Conservation (phyloP, 2,113 vertebrate species). For the Protobothrops mucrosquamatus region DNA sequence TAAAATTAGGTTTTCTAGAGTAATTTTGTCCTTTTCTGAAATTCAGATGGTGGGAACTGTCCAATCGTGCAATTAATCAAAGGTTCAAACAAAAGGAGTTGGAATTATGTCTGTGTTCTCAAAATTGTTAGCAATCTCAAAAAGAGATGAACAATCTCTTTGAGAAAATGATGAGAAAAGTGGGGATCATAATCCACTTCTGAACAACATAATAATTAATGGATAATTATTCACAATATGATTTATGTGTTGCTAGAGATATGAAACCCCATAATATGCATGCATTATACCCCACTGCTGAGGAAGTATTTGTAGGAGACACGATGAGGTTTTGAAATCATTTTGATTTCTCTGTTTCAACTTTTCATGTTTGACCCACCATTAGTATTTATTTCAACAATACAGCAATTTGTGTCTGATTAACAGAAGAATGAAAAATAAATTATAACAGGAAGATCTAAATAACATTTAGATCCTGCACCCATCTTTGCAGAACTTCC, state of each 20-base stretch:
- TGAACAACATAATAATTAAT: background rate
- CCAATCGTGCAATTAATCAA: background rate
- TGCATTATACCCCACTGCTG: background rate
- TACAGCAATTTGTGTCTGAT: background rate
- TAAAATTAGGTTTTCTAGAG: background rate
- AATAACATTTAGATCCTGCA: background rate
- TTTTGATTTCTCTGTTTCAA: background rate
- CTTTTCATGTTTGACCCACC: background rate
- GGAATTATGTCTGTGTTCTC: background rate
- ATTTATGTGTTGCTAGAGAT: background rate
- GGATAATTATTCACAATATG: background rate
- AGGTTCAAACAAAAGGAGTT: background rate
- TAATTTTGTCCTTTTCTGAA: background rate
- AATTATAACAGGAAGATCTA: background rate
- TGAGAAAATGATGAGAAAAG: background rate
- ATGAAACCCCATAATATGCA: background rate
- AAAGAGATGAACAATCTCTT: background rate
- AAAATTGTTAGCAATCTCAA: background rate
- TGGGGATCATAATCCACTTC: background rate
- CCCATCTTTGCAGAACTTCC: background rate
- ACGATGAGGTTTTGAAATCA: background rate
- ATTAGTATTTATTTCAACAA: background rate
- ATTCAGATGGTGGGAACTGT: background rate
- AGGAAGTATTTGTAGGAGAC: background rate
- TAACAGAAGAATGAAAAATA: background rate